phyloP scores from a whole-genome alignment of 2,888 invertebrate genomes.

The Hylaea fasciaria region DNA sequence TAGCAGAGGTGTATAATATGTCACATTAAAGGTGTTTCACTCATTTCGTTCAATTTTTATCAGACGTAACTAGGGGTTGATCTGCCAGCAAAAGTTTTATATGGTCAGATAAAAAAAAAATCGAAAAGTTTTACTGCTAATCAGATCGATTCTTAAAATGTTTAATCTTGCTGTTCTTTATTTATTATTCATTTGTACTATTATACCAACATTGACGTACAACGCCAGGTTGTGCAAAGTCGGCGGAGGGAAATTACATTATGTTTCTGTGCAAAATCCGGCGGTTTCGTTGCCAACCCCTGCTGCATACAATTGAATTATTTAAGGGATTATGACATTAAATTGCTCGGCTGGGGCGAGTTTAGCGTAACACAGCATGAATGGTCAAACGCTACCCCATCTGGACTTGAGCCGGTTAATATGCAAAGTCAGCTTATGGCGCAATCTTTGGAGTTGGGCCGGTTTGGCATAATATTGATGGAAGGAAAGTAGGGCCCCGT shows the following conservation, averaged over 20 bases:
- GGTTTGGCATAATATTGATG: slow-evolving; percentile 29
- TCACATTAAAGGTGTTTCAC: not conserved
- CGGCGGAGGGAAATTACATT: slow-evolving; percentile 41
- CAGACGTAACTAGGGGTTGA: not conserved
- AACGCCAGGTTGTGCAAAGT: slow-evolving; percentile 26
- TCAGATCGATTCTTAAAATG: no score
- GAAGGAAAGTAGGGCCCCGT: slow-evolving; percentile 17
- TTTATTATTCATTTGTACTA: not conserved
- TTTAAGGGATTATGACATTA: slow-evolving; percentile 63
- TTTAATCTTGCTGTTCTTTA: not conserved
- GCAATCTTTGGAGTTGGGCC: slow-evolving; percentile 27
- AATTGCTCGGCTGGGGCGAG: slow-evolving; percentile 55
- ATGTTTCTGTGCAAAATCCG: slow-evolving; percentile 52
- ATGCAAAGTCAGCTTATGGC: slow-evolving; percentile 32
- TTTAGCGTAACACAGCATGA: slow-evolving; percentile 49
- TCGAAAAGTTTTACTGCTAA: no score
- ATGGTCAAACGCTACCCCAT: slow-evolving; percentile 42
- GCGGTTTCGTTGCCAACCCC: slow-evolving; percentile 51
- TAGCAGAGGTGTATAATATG: not conserved
- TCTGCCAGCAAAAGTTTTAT: not conserved
- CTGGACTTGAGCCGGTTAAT: slow-evolving; percentile 33
- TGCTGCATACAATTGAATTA: slow-evolving; percentile 63
- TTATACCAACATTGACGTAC: slow-evolving; percentile 14
- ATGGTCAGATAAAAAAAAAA: not conserved
- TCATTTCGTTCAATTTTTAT: not conserved